These are phyloP conservation scores for Nansenia antarctica DNA, from an alignment of 2,113 vertebrate species.

Conservation along the genomic window DNA sequence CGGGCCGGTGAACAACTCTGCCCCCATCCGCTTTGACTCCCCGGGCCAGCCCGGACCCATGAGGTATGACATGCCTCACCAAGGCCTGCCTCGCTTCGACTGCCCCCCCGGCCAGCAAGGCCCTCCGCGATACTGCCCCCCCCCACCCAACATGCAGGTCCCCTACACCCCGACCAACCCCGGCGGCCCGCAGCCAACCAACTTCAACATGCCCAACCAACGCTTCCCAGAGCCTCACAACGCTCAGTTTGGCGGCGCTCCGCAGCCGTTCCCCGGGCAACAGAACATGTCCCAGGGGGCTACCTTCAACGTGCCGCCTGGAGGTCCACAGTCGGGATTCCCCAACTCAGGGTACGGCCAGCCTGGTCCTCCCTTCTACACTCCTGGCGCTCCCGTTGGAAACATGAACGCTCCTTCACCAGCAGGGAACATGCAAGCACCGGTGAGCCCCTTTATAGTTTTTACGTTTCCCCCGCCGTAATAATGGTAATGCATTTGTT, in stretches of 20 bases:
- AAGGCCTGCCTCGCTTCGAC: constrained; percentile 77
- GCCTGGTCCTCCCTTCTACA: constrained; percentile 81
- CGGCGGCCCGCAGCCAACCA: constrained; percentile 75
- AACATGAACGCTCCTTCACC: constrained; percentile 64
- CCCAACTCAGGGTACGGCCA: constrained; percentile 71
- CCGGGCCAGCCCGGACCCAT: constrained; percentile 80
- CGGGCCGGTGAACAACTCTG: constrained; percentile 76
- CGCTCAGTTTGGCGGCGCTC: constrained; percentile 74
- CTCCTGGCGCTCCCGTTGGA: constrained; percentile 79
- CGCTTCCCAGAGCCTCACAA: constrained; percentile 80
- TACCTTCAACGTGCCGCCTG: constrained; percentile 81
- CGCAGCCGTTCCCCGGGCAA: constrained; percentile 76
- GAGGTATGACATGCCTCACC: constrained; percentile 81
- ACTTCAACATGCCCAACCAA: constrained; percentile 74
- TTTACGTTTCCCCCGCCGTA: neutral
- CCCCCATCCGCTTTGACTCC: constrained; percentile 81
- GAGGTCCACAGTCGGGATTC: constrained; percentile 47
- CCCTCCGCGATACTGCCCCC: constrained; percentile 67
- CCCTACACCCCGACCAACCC: constrained; percentile 76
- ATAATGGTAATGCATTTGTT: too few relatives aligned
- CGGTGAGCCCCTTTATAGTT: constrained; percentile 73
- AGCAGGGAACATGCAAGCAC: constrained; percentile 73
- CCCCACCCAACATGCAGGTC: constrained; percentile 66
- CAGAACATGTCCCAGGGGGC: constrained; percentile 75
- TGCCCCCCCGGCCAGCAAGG: constrained; percentile 77